Conservation (phyloP, 2,797 vertebrate genomes). For the Lepidocolaptes lacrymiger region DNA sequence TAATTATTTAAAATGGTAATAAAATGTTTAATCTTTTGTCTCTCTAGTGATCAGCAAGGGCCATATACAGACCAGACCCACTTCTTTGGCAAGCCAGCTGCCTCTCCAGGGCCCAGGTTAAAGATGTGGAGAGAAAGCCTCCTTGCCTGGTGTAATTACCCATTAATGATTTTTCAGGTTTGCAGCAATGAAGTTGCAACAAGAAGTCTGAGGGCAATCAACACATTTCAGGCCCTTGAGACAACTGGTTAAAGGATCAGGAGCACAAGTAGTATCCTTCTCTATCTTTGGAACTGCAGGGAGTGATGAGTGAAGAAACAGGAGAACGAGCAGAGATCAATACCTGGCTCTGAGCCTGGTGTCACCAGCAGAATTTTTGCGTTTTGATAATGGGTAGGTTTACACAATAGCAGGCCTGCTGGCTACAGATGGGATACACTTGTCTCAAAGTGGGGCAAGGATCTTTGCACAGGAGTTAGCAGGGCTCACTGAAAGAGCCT, state of each 20-base stretch:
- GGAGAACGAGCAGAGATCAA: not conserved
- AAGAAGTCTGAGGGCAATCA: not conserved
- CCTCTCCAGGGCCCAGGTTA: not conserved
- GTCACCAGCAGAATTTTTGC: not conserved
- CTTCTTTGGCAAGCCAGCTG: not conserved
- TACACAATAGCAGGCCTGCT: not conserved
- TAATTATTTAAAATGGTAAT: constrained; percentile 33
- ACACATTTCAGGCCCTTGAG: not conserved
- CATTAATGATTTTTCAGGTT: not conserved
- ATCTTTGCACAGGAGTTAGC: not conserved
- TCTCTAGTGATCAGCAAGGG: not conserved
- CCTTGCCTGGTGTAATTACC: not conserved
- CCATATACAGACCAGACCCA: not conserved
- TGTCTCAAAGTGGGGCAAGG: not conserved
- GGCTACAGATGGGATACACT: not conserved
- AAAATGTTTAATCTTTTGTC: not conserved
- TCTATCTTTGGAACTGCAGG: not conserved
- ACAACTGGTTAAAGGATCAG: not conserved
- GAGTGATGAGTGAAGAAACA: not conserved
- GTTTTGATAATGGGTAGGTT: not conserved
- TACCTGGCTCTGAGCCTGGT: not conserved
- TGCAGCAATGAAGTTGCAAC: not conserved
- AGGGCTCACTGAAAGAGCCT: not conserved
- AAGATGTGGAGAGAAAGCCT: not conserved
- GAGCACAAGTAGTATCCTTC: not conserved